These are phyloP conservation scores for Agrotis exclamationis DNA, from an alignment of 2,888 invertebrate genomes.

Conservation along the genomic window DNA sequence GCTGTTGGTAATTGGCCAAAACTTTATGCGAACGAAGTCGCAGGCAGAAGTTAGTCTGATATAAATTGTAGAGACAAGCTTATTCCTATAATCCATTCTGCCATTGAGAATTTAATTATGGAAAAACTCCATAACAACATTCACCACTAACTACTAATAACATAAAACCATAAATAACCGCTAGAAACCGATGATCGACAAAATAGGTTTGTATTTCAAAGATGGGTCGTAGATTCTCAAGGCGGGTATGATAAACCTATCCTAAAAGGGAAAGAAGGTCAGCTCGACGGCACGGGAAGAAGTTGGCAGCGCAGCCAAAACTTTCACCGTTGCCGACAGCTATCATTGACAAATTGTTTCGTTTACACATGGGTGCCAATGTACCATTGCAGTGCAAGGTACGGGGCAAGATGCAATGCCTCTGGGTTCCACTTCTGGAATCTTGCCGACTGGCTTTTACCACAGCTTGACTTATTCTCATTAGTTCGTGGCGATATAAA, in stretches of 20 bases:
- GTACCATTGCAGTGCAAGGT: constrained; percentile 22
- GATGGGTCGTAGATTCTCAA: background rate
- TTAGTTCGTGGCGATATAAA: background rate
- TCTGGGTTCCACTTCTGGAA: constrained; percentile 2
- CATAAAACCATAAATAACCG: no score
- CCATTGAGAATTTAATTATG: background rate
- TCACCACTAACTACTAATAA: no score
- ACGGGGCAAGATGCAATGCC: constrained; percentile 17
- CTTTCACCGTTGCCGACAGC: constrained; percentile 34
- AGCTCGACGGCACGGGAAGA: constrained; percentile 16
- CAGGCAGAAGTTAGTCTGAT: no score
- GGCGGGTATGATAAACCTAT: constrained; percentile 12
- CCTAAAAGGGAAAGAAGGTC: constrained; percentile 37
- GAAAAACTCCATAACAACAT: background rate
- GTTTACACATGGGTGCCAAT: constrained; percentile 15
- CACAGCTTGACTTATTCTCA: constrained; percentile 7
- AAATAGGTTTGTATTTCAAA: background rate
- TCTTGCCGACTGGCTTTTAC: background rate
- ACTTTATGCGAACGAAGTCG: no score
- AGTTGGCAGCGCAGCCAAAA: constrained; percentile 46
- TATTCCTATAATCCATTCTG: background rate
- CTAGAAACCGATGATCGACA: background rate
- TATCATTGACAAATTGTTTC: constrained; percentile 29
- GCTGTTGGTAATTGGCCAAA: no score
- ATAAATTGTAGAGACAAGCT: background rate